A percentile compares a stretch with the other conserved stretches of the same genome.
Evolutionary conservation across 64 coral and sea anemone species (phyloP).

Genomic region (Montipora cactus): DNA sequence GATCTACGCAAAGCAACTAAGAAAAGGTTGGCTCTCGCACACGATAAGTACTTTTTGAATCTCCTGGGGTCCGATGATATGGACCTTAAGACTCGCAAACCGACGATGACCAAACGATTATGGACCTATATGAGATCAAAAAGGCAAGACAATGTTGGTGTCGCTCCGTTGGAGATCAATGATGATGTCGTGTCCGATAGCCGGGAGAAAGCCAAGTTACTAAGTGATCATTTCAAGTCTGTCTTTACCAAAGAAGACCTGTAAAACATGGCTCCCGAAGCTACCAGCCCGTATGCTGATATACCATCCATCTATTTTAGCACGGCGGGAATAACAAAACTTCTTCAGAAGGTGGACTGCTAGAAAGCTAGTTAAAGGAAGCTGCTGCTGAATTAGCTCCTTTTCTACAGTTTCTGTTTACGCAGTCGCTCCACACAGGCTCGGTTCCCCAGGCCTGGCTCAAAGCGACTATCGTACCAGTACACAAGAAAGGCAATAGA

Average conservation of each 20-base stretch:
- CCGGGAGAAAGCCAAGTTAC: conserved; percentile 15
- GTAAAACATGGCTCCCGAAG: conserved; percentile 19
- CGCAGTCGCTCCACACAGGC: too few relatives aligned
- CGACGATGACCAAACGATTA: conserved; percentile 40
- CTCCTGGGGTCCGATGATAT: background rate
- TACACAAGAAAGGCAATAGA: too few relatives aligned
- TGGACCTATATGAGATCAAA: conserved; percentile 54
- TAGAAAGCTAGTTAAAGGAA: too few relatives aligned
- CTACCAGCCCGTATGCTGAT: conserved; percentile 28
- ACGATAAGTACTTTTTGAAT: too few relatives aligned
- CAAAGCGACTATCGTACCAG: too few relatives aligned
- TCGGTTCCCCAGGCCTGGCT: too few relatives aligned
- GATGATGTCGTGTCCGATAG: conserved; percentile 21
- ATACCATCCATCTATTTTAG: conserved; percentile 26
- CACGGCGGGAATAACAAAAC: conserved; percentile 36
- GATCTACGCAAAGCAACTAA: too few relatives aligned
- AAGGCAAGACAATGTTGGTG: conserved; percentile 25
- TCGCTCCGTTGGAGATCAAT: conserved; percentile 31
- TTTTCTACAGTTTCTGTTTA: too few relatives aligned
- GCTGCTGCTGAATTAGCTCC: too few relatives aligned
- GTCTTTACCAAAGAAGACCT: conserved; percentile 34
- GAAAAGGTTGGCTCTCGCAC: too few relatives aligned
- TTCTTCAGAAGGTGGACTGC: conserved; percentile 27
- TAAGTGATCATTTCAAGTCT: conserved; percentile 42
- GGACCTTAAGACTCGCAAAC: conserved; percentile 18